These are phyloP conservation scores for Probosciger aterrimus DNA, from an alignment of 2,113 vertebrate genomes.

Conservation along the genomic window DNA sequence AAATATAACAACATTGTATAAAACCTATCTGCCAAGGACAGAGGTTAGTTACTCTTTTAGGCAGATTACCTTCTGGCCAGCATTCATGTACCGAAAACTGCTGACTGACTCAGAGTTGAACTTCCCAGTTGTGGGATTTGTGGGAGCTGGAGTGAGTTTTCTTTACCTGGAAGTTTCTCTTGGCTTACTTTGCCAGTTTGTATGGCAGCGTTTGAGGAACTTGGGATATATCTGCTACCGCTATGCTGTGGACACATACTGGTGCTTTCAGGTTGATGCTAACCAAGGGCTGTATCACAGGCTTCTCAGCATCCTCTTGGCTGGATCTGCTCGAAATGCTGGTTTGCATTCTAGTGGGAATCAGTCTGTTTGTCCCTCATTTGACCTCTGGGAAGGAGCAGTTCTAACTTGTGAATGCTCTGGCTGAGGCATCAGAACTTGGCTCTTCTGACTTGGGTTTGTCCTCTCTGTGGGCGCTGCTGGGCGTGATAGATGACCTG, in stretches of 20 bases:
- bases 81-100: background rate
- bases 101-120: background rate
- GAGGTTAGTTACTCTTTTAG: background rate
- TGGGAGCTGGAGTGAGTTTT: background rate
- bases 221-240: background rate
- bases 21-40: background rate
- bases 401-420: background rate
- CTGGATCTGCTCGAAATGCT: background rate
- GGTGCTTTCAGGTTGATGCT: background rate
- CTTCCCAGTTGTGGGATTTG: background rate
- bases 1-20: background rate
- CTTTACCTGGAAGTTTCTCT: background rate
- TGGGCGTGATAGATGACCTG: background rate
- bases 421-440: background rate
- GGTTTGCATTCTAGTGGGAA: background rate
- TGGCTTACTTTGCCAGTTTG: background rate
- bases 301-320: background rate
- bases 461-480: background rate
- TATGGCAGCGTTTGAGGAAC: rapidly evolving
- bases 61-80: background rate
- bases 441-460: background rate
- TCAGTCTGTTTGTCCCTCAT: background rate
- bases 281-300: background rate
- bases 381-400: background rate
- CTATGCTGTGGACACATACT: background rate